Conservation (phyloP, 2,888 invertebrate genomes). For the Papilio demoleus region DNA sequence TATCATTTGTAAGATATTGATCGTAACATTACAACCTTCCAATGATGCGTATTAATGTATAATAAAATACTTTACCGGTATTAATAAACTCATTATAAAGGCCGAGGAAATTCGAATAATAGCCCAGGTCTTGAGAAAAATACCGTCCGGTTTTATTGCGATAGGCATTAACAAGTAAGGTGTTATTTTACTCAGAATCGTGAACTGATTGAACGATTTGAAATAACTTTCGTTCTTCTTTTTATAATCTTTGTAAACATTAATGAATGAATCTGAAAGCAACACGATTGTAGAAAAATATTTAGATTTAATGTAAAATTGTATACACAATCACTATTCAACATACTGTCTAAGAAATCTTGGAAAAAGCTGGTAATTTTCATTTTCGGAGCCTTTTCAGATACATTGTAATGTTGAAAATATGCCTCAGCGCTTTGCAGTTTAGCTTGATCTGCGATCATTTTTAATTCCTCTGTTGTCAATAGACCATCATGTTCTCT, state of each 20-base stretch:
- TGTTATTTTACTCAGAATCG: constrained; percentile 61
- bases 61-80: constrained; percentile 61
- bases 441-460: constrained; percentile 61
- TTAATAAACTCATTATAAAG: constrained; percentile 65
- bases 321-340: not conserved
- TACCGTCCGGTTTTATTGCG: constrained; percentile 69
- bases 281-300: not conserved
- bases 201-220: constrained; percentile 67
- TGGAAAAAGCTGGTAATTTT: constrained; percentile 67
- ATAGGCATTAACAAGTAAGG: constrained; percentile 70
- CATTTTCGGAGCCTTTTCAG: constrained; percentile 48
- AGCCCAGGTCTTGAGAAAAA: constrained; percentile 71
- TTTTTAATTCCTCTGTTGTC: constrained; percentile 61
- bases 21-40: constrained; percentile 13
- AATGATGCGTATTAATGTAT: constrained; percentile 20
- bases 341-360: constrained; percentile 65
- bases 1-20: constrained; percentile 23
- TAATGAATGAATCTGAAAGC: constrained; percentile 71
- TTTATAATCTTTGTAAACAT: constrained; percentile 63
- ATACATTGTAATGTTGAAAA: constrained; percentile 49
- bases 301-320: not conserved
- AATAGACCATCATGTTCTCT: constrained; percentile 72
- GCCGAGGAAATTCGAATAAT: constrained; percentile 62
- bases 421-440: constrained; percentile 57
- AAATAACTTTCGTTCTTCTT: constrained; percentile 61